phyloP scores from a whole-genome alignment of 2,113 vertebrate species.

The Lepus europaeus region DNA sequence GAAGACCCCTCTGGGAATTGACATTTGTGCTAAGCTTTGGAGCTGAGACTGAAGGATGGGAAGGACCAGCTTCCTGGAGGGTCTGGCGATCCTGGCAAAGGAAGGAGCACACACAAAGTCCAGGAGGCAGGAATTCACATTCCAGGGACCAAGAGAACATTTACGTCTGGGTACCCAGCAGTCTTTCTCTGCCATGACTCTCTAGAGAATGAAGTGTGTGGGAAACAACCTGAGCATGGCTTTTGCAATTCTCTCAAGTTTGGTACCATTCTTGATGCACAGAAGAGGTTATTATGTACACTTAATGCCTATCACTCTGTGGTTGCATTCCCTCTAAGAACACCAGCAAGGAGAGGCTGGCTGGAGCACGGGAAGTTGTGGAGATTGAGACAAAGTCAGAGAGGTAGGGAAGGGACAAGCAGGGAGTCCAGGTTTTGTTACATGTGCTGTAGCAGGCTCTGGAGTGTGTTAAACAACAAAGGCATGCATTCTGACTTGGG shows the following conservation, averaged over 20 bases:
- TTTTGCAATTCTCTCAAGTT: background rate
- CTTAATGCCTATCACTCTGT: fast-evolving
- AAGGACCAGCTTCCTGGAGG: background rate
- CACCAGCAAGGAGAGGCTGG: background rate
- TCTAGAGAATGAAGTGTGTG: background rate
- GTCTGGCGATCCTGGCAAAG: background rate
- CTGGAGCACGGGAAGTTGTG: background rate
- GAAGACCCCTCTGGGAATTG: background rate
- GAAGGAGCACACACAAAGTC: background rate
- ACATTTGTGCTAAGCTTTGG: background rate
- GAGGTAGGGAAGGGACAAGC: background rate
- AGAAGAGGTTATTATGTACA: background rate
- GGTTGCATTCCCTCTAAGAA: background rate
- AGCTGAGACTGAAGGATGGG: background rate
- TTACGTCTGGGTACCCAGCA: background rate
- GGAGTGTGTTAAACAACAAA: background rate
- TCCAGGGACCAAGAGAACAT: background rate
- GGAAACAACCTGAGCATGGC: background rate
- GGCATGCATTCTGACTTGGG: background rate
- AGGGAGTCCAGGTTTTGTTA: background rate
- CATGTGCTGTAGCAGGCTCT: fast-evolving
- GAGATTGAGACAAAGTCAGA: background rate
- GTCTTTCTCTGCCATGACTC: background rate
- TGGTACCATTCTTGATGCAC: background rate
- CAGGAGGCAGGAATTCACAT: background rate